Conservation (phyloP, 1,140 invertebrate genomes). For the Procambarus clarkii region DNA sequence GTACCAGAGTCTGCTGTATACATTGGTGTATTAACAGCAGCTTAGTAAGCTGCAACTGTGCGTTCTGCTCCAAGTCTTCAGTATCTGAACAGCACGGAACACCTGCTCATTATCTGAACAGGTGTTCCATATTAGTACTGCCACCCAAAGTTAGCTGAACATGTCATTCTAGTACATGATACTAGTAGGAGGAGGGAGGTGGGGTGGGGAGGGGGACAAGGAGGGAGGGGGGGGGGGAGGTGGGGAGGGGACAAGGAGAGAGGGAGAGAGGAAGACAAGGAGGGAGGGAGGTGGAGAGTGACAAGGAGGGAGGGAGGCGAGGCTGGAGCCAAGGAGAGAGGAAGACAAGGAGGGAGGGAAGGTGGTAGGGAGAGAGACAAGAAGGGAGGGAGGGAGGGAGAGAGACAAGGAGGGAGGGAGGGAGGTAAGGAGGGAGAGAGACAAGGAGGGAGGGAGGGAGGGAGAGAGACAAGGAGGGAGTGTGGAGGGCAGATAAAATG, state of each 20-base stretch:
- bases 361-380: background rate
- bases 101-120: too few relatives aligned
- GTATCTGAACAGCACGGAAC: too few relatives aligned
- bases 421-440: background rate
- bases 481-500: constrained; percentile 15
- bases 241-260: background rate
- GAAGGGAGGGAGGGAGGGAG: background rate
- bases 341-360: background rate
- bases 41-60: too few relatives aligned
- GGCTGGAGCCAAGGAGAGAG: background rate
- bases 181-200: too few relatives aligned
- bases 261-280: background rate
- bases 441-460: background rate
- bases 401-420: too few relatives aligned
- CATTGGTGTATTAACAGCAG: too few relatives aligned
- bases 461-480: constrained; percentile 16
- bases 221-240: background rate
- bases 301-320: background rate
- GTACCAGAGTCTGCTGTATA: too few relatives aligned
- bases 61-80: too few relatives aligned
- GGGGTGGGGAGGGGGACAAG: background rate
- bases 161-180: too few relatives aligned
- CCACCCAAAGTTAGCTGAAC: too few relatives aligned
- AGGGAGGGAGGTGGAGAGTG: background rate
- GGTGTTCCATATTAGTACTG: too few relatives aligned